phyloP scores from a whole-genome alignment of 2,113 vertebrate species.

The Petaurus breviceps region DNA sequence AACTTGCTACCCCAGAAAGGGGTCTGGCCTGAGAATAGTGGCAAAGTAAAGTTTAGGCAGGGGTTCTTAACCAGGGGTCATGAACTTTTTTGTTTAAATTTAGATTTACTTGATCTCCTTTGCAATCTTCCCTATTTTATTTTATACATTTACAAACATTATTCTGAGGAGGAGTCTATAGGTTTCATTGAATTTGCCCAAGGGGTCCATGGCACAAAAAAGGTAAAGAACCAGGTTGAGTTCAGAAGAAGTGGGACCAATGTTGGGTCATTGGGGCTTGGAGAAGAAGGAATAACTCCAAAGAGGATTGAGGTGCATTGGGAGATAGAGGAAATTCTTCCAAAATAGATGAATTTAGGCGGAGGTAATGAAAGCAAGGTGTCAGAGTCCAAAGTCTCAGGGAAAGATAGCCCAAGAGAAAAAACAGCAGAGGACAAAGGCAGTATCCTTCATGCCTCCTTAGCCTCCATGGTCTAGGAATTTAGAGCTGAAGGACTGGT shows the following conservation, averaged over 20 bases:
- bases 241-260: background rate
- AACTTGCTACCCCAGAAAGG: background rate
- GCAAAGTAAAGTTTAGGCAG: background rate
- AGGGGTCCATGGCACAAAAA: background rate
- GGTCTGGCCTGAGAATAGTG: background rate
- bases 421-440: background rate
- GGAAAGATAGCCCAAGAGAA: background rate
- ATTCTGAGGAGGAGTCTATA: background rate
- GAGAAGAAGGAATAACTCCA: background rate
- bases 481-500: background rate
- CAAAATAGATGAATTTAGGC: background rate
- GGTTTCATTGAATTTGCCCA: background rate
- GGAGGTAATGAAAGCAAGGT: background rate
- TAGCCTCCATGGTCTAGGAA: background rate
- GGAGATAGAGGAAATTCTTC: background rate
- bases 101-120: background rate
- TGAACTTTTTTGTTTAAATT: background rate
- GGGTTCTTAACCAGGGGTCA: background rate
- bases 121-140: background rate
- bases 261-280: background rate
- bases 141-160: background rate
- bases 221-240: background rate
- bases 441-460: background rate
- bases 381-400: background rate
- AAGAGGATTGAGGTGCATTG: background rate